Base-by-base conservation (phyloP, 2,888 invertebrate genomes). In the Stramonita haemastoma region DNA sequence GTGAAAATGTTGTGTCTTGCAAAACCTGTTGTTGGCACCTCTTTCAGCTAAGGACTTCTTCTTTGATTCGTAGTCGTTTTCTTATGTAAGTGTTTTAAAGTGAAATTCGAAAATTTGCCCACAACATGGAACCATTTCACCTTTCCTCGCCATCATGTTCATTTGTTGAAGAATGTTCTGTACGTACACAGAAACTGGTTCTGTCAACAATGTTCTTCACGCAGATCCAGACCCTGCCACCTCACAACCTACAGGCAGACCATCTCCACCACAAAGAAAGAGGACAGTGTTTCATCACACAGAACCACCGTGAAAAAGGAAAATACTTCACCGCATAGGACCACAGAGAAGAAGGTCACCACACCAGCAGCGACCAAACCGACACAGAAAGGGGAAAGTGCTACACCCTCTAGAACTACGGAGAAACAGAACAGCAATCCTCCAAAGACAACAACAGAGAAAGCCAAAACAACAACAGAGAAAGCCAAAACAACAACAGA, bases 271-370 rank as follows among this genome's bases (percentile, higher is more conserved):
- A 79, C 79, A 79, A 34, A 79, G 17, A 79, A 79, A 15, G 79
- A 34, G 17, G 34, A 79, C 79, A 36, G 22, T 84, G 19, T 57
- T 60, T 70, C 36, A 32, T 84, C 85, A 87, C 85, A 60, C 73
- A 36, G 29, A 70, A 79, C 34, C 77, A 79, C 77, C 2, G 73
- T 73, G 73, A 73, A 73, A 26, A 11, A 73, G 6, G 11, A 73
- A 11, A 26, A 22, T n/a, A n/a, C 13, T 73, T n/a, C 73, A 11
- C 1, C 73, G n/a, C n/a, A 22, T 4, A n/a, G n/a, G 26, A 26
- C 70, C 70, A 73, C 70, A 73, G 70, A 26, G 70, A 73, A 73
- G n/a, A 4, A 73, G n/a, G n/a, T 6, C 4, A n/a, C n/a, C n/a
- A 6, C 11, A 6, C n/a, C 70, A n/a, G 0, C 70, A n/a, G 0